These are phyloP conservation scores for Epizoanthus illoricatus DNA, from an alignment of 92 coral and sea anemone genomes.

Conservation along the genomic window DNA sequence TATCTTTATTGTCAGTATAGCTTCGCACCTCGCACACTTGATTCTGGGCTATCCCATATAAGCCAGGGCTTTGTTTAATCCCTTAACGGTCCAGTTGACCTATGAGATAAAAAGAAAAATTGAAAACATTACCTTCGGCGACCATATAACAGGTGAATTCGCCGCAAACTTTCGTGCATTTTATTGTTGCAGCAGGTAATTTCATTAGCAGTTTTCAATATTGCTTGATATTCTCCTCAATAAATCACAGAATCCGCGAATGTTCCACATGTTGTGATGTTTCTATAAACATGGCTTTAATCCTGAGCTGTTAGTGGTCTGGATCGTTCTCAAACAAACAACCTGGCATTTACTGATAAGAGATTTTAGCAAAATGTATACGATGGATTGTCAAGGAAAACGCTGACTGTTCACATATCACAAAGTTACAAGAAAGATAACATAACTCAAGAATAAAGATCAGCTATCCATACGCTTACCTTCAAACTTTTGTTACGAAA, in stretches of 20 bases:
- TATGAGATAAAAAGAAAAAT: slow-evolving; percentile 16
- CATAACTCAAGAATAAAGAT: too few relatives aligned
- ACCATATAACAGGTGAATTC: slow-evolving; percentile 26
- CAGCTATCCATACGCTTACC: too few relatives aligned
- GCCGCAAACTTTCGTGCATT: slow-evolving; percentile 2
- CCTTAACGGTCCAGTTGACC: slow-evolving; percentile 25
- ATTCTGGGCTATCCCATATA: background rate
- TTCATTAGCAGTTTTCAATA: slow-evolving; percentile 3
- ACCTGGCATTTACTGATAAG: background rate
- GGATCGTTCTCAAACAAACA: background rate
- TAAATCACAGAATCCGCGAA: background rate
- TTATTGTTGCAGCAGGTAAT: slow-evolving; percentile 3
- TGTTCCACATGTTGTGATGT: background rate
- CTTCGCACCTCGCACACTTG: slow-evolving; percentile 7
- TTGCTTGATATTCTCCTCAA: background rate
- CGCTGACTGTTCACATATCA: too few relatives aligned
- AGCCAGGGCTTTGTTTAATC: slow-evolving; percentile 31
- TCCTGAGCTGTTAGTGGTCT: background rate
- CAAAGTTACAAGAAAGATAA: too few relatives aligned
- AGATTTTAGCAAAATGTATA: background rate
- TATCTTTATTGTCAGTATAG: slow-evolving; percentile 27
- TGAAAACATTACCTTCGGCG: slow-evolving; percentile 10
- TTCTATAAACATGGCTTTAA: background rate
- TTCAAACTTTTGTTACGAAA: background rate
- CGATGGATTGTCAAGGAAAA: background rate